phyloP scores from a whole-genome alignment of 2,888 invertebrate genomes.

The Ornithoptera alexandrae region DNA sequence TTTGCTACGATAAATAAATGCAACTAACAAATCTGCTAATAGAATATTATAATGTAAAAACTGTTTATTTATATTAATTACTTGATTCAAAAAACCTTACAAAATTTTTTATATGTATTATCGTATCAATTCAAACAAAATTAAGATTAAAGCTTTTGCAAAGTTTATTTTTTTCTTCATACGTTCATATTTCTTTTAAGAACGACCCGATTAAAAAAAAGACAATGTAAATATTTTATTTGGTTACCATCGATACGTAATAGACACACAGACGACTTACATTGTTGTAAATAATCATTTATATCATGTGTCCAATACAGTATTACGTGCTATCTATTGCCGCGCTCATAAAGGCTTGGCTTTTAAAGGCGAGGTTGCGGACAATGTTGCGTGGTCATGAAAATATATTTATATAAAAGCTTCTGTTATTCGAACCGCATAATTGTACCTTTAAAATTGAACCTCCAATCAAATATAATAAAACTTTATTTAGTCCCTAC shows the following conservation, averaged over 20 bases:
- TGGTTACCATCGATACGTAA: neutral
- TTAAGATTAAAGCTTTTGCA: too few species aligned
- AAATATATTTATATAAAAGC: conserved; percentile 56
- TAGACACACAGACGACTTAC: conserved; percentile 1
- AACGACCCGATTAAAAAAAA: too few species aligned
- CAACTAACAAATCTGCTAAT: neutral
- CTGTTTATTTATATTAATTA: too few species aligned
- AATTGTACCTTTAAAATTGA: neutral
- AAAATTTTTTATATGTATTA: too few species aligned
- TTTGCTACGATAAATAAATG: neutral
- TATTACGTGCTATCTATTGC: conserved; percentile 46
- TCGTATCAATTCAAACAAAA: too few species aligned
- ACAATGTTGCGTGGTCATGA: conserved; percentile 62
- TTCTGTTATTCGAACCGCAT: neutral
- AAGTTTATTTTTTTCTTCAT: too few species aligned
- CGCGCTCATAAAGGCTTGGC: conserved; percentile 62
- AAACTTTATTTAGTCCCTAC: too few species aligned
- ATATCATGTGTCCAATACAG: conserved; percentile 10
- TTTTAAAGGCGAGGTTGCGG: conserved; percentile 47
- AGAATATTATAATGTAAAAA: neutral
- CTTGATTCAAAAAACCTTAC: too few species aligned
- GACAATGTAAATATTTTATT: neutral
- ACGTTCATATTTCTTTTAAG: too few species aligned
- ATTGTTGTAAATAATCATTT: conserved; percentile 3
- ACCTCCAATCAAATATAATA: neutral